Evolutionary conservation across 2,888 invertebrate species (phyloP).

Genomic region (Epistrophella euchroma): DNA sequence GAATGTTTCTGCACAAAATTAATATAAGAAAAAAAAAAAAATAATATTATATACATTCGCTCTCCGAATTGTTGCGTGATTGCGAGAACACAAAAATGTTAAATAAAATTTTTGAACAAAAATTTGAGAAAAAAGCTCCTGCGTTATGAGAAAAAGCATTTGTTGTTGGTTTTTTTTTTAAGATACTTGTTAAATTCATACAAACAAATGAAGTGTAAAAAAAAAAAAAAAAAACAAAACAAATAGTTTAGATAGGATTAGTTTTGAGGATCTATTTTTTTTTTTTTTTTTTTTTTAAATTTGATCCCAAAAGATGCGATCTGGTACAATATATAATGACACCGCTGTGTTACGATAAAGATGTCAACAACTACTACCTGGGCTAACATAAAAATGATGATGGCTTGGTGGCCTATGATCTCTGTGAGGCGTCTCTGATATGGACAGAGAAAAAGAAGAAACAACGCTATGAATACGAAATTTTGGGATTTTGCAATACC

Average conservation of each 20-base stretch:
- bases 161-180: constrained; percentile 31
- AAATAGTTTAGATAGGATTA: constrained; percentile 37
- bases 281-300: constrained; percentile 2
- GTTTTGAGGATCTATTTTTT: constrained; percentile 33
- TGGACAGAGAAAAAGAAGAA: constrained; percentile 29
- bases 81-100: constrained; percentile 39
- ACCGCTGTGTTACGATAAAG: constrained; percentile 68
- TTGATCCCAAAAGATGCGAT: constrained; percentile 42
- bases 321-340: constrained; percentile 51
- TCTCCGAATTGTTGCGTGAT: constrained; percentile 66
- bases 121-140: constrained; percentile 60
- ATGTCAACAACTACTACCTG: constrained; percentile 73
- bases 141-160: constrained; percentile 48
- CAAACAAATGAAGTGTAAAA: constrained; percentile 40
- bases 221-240: constrained; percentile 28
- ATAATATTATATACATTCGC: constrained; percentile 51
- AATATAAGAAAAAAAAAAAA: constrained; percentile 56
- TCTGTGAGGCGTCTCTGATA: constrained; percentile 39
- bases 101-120: constrained; percentile 33
- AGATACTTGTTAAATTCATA: constrained; percentile 23
- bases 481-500: constrained; percentile 72
- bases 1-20: constrained; percentile 75
- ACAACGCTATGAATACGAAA: constrained; percentile 61
- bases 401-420: constrained; percentile 67
- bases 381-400: constrained; percentile 60